Evolutionary conservation across 2,113 vertebrate species (phyloP), one percentile per base, ranked within the genome.

Genomic region (Neoarius graeffei): DNA sequence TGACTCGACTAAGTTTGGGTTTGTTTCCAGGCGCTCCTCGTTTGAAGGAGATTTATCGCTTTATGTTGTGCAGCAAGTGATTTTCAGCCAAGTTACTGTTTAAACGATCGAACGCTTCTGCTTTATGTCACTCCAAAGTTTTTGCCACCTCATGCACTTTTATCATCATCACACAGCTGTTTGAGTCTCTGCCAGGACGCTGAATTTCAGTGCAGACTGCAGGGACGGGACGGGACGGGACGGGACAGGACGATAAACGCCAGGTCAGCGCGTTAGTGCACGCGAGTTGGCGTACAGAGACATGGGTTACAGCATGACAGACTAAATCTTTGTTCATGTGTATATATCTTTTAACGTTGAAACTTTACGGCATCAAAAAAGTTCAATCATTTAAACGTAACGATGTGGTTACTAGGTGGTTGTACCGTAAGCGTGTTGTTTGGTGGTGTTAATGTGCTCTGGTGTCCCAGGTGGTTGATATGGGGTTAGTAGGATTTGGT

Each of bases 131-230:
- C n/a, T 20, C 27, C 1, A 27, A 30, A 13, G 0, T 57, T 67
- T 56, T 60, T 86, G 74, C 62, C 73, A 56, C 59, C 1, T 59
- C 15, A 20, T 59, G 23, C 30, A 66, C 62, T 81, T 80, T 60
- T 19, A 57, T 81, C 20, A 81, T 81, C 79, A 59, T 10, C 54
- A 59, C 2, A 0, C 6, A 48, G 25, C 54, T 30, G 56, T 81
- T 83, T 52, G 81, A 64, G 35, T 56, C 11, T 83, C 48, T 66
- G 81, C 81, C 81, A 66, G 57, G 66, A 50, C 42, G 52, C 48
- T 54, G 13, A 83, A 74, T 59, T 25, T 59, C n/a, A 17, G 42
- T 10, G 73, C 17, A 71, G 69, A 60, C 5, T 20, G 17, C 74
- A 30, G 71, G 13, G 15, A 60, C 86, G 8, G 13, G 67, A 25